Evolutionary conservation across 2,888 invertebrate species (phyloP), one percentile per base, ranked within the genome.

Genomic region (Kryphioiulus occultus): DNA sequence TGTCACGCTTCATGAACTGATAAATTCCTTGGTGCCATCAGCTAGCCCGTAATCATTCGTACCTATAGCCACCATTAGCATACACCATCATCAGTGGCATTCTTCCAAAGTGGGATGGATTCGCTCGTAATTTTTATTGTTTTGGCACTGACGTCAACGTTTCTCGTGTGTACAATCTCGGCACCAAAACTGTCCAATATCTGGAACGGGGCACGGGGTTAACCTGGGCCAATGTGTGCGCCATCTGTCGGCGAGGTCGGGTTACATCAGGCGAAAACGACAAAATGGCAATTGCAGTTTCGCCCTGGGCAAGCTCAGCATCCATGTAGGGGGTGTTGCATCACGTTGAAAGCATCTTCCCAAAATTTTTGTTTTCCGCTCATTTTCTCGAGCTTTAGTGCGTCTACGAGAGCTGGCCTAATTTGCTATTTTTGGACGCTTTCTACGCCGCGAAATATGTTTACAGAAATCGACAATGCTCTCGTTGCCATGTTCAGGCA

Each of bases 251-350:
- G 53, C 7, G 53, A 12, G 53, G n/a, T 53, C n/a, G n/a, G n/a
- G 53, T 53, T 53, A n/a, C 53, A n/a, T 53, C n/a, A n/a, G 1
- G 53, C 53, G n/a, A 53, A 53, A 53, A 19, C 53, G 53, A 53
- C 53, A 53, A n/a, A 53, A 53, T 53, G 53, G 53, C 53, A 53
- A 53, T 7, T 53, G 3, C 1, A n/a, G 1, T n/a, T n/a, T 53
- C 53, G n/a, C 19, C 53, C 53, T 53, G 53, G 53, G 53, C 53
- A n/a, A 53, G 53, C n/a, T 53, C n/a, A 53, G 53, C 53, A 53
- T n/a, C 53, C 53, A 53, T 53, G 53, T n/a, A 53, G 53, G 53
- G 53, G 53, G n/a, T n/a, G 53, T 53, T 53, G n/a, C 53, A 53
- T 53, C 19, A n/a, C 12, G n/a, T 12, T n/a, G 19, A n/a, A 53